Evolutionary conservation across 2,113 vertebrate species (phyloP).

Genomic region (Etheostoma spectabile): DNA sequence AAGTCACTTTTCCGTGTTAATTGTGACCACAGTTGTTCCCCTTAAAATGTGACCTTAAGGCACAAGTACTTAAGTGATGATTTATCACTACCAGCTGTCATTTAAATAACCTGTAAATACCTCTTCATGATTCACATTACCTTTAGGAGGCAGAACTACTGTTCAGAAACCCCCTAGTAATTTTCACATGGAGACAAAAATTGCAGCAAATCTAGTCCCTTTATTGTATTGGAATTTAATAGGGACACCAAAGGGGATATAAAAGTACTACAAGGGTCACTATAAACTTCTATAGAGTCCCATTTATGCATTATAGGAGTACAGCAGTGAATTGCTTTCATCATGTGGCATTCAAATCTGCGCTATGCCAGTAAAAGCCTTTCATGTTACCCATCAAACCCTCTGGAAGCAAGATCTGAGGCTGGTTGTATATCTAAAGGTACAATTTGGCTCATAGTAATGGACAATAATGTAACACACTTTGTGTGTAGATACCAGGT

Average conservation of each 20-base stretch:
- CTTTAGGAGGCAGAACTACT: slow-evolving; percentile 9
- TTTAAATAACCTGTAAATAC: not conserved
- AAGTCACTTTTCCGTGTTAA: not conserved
- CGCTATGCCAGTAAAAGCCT: slow-evolving; percentile 21
- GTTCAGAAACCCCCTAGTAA: not conserved
- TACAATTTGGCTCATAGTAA: not conserved
- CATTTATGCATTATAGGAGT: slow-evolving; percentile 9
- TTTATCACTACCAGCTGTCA: not conserved
- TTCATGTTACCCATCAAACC: not conserved
- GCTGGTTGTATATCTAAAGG: not conserved
- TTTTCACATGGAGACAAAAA: slow-evolving; percentile 2
- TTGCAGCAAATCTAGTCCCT: not conserved
- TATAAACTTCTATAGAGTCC: slow-evolving; percentile 3
- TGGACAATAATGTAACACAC: not conserved
- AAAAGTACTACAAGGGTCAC: slow-evolving; percentile 19
- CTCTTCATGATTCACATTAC: slow-evolving; percentile 24
- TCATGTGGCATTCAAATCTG: not conserved
- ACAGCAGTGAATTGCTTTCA: not conserved
- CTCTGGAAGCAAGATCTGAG: not conserved
- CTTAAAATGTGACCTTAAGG: not conserved
- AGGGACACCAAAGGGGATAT: slow-evolving; percentile 6
- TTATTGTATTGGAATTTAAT: slow-evolving; percentile 6
- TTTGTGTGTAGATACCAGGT: not conserved
- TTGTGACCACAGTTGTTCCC: not conserved
- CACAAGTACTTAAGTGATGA: not conserved